Evolutionary conservation across 2,113 vertebrate species (phyloP), one percentile per base, ranked within the genome.

Genomic region (Sapajus apella): DNA sequence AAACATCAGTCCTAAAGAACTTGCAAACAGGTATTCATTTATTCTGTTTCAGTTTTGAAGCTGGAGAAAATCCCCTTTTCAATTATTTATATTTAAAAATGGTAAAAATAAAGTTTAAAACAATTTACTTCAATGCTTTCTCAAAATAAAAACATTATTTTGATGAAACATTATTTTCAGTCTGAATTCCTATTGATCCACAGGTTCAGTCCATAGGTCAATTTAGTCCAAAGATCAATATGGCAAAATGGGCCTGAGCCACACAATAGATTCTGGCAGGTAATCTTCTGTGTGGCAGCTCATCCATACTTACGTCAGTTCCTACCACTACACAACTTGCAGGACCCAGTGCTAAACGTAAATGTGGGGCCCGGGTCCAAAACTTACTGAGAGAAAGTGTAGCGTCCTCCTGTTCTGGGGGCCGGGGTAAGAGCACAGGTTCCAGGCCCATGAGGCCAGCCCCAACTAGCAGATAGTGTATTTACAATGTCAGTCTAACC

Each of bases 1-100:
- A 96, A 87, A 90, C 88, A 93, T 82, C 52, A 37, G 9, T 89
- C 89, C 56, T 77, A 86, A 91, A 61, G 52, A 91, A 87, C 6
- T 16, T 73, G 37, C 9, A 89, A 85, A 72, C 2, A 27, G 8
- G 8, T 75, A 58, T 81, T 93, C 82, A 10, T 85, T 79, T 76
- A 61, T 83, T 82, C n/a, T 85, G 10, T 84, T 82, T 93, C 27
- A n/a, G 25, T 52, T 96, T 55, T 85, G 50, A 91, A 92, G 91
- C 16, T 80, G 75, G 94, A 91, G 66, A 91, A 66, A 88, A 85
- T 75, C 55, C 16, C 6, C 20, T 77, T 92, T 84, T 86, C 30
- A 68, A 27, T 68, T 50, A 79, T 40, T 70, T 89, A 47, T 80
- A 77, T 77, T 86, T 56, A 40, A 91, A 96, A 95, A 87, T 6